phyloP scores from a whole-genome alignment of 2,113 vertebrate species.

The Hyperopisus bebe region DNA sequence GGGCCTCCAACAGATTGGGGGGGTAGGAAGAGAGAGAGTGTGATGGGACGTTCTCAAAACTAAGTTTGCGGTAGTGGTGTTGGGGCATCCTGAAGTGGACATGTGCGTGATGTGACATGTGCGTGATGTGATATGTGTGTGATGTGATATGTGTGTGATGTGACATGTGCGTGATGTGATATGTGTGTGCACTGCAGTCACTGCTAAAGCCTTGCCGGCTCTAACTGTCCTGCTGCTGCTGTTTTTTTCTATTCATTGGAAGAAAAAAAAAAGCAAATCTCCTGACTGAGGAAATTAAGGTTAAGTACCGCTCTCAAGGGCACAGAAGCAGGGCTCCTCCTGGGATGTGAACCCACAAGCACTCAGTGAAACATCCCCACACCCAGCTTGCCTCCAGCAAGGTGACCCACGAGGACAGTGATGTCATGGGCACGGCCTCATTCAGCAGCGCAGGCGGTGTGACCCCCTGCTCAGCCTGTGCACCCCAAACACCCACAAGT shows the following conservation, averaged over 20 bases:
- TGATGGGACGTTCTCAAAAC: background rate
- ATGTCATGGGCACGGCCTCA: background rate
- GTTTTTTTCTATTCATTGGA: background rate
- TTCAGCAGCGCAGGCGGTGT: background rate
- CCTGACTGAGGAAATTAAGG: background rate
- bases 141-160: background rate
- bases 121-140: background rate
- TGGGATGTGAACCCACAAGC: background rate
- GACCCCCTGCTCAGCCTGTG: background rate
- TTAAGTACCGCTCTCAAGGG: background rate
- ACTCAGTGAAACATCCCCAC: background rate
- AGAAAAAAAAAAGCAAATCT: background rate
- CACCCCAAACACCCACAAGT: background rate
- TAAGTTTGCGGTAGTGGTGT: background rate
- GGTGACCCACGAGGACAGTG: background rate
- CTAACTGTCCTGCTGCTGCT: background rate
- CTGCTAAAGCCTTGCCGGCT: background rate
- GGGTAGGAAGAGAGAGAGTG: background rate
- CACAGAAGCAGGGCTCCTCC: background rate
- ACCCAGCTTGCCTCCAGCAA: background rate
- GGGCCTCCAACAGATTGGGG: background rate
- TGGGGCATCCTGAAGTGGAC: background rate
- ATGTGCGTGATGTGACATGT: background rate
- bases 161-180: background rate
- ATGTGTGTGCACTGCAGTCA: background rate